These are phyloP conservation scores for Stichodactyla mertensii DNA, from an alignment of 64 coral and sea anemone species.

Conservation along the genomic window DNA sequence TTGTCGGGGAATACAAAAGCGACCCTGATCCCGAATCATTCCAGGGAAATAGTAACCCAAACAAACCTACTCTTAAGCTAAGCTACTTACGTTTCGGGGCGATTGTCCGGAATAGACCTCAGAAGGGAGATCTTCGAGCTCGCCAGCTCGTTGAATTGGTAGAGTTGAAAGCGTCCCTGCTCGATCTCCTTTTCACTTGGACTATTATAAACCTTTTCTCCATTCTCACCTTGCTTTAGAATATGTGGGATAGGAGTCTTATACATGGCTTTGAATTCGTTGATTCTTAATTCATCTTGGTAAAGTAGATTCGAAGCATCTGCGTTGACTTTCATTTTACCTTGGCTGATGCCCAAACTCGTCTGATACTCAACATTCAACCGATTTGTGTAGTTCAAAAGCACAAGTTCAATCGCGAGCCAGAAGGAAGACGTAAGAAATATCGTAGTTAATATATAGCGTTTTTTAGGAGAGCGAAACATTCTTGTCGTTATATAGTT, in stretches of 20 bases:
- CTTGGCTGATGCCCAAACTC: constrained; percentile 5
- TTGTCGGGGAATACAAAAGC: background rate
- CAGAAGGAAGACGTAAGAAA: constrained; percentile 85
- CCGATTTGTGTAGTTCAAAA: constrained; percentile 67
- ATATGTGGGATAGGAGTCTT: constrained; percentile 39
- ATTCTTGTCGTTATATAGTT: background rate
- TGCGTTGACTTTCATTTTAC: background rate
- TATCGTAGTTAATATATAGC: constrained; percentile 67
- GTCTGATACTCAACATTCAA: constrained; percentile 47
- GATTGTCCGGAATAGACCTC: constrained; percentile 87
- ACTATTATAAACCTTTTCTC: constrained; percentile 55
- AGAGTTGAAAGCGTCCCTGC: constrained; percentile 62
- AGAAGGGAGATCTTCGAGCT: constrained; percentile 85
- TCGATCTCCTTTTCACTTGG: constrained; percentile 38
- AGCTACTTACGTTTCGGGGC: constrained; percentile 64
- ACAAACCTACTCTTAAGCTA: background rate
- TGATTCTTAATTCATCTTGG: constrained; percentile 24
- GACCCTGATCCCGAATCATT: background rate
- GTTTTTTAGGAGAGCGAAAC: constrained; percentile 57
- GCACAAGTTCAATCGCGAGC: constrained; percentile 57
- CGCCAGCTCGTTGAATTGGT: constrained; percentile 87
- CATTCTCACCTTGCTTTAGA: constrained; percentile 43
- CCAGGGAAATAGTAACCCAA: constrained; percentile 6
- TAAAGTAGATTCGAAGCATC: background rate
- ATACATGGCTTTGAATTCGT: constrained; percentile 64